Evolutionary conservation across 2,888 invertebrate genomes (phyloP), one percentile per base, ranked within the genome.

Genomic region (Trilocha varians): DNA sequence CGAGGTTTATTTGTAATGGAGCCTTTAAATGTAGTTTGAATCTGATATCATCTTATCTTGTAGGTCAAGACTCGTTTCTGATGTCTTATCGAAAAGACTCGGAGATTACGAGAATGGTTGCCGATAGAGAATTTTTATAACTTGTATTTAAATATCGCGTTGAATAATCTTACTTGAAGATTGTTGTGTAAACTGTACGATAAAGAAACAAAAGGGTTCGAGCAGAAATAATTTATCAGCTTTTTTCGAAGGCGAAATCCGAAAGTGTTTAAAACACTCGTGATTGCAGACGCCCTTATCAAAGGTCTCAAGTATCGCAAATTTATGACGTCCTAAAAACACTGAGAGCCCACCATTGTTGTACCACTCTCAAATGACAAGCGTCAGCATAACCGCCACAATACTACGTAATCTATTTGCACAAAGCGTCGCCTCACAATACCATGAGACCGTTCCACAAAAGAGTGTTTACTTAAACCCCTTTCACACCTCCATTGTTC

Each of bases 381-480:
- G 57, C 38, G 34, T 35, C 55, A 56, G 55, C 60, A 53, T 37
- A 54, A 55, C 65, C 59, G 66, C 65, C 61, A 76, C 73, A 73
- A 70, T 76, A 64, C 75, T 64, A 65, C 66, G 69, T 80, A 82
- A 82, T 82, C 79, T 80, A 78, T 82, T 82, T 80, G 77, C 74
- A 69, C 72, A 71, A 76, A 73, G 70, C 73, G 68, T 60, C 65
- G 61, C 66, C 65, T 66, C 70, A 77, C 73, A 74, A 71, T 74
- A 62, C 70, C 60, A 59, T 64, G 72, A 67, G 67, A 67, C 62
- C 63, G 61, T 70, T 68, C 63, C 69, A 82, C 78, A 80, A 80
- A 78, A 77, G 82, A 78, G 75, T 80, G 79, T 82, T 82, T 82
- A 79, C 78, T 74, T 78, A 78, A 80, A 82, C 80, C 82, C 82